Evolutionary conservation across 2,888 invertebrate genomes (phyloP).

Genomic region (Cosmia pyralina): DNA sequence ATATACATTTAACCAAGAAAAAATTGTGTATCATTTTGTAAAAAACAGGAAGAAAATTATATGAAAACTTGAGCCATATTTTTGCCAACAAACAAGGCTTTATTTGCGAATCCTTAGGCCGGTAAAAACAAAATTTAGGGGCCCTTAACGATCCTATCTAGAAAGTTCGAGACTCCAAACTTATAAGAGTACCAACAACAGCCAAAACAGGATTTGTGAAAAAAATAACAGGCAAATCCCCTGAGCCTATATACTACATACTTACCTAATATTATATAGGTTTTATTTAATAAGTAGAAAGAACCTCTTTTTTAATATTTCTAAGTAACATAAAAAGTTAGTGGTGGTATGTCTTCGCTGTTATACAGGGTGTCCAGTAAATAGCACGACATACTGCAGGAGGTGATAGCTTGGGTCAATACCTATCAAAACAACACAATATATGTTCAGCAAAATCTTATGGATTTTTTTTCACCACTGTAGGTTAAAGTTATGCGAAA

Average conservation of each 20-base stretch:
- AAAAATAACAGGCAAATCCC: slow-evolving; percentile 34
- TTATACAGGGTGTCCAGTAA: background rate
- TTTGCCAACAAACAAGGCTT: slow-evolving; percentile 43
- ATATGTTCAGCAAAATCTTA: too few species aligned
- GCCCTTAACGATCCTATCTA: slow-evolving; percentile 46
- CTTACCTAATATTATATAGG: background rate
- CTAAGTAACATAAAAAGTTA: slow-evolving; percentile 18
- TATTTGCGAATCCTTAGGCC: slow-evolving; percentile 26
- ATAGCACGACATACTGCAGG: too few species aligned
- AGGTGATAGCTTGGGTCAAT: too few species aligned
- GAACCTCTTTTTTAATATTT: slow-evolving; percentile 20
- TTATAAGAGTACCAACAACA: slow-evolving; percentile 22
- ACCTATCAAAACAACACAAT: too few species aligned
- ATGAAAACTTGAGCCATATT: slow-evolving; percentile 30
- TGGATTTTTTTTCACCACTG: too few species aligned
- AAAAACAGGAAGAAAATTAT: slow-evolving; percentile 1
- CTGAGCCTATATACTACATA: background rate
- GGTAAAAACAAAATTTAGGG: slow-evolving; percentile 42
- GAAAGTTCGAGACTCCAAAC: slow-evolving; percentile 38
- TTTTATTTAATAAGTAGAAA: slow-evolving; percentile 10
- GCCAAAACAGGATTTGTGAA: slow-evolving; percentile 31
- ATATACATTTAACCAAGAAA: background rate
- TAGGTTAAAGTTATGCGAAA: too few species aligned
- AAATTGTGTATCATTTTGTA: background rate
- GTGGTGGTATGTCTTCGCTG: background rate